Evolutionary conservation across 2,888 invertebrate species (phyloP).

Genomic region (Oscheius onirici): DNA sequence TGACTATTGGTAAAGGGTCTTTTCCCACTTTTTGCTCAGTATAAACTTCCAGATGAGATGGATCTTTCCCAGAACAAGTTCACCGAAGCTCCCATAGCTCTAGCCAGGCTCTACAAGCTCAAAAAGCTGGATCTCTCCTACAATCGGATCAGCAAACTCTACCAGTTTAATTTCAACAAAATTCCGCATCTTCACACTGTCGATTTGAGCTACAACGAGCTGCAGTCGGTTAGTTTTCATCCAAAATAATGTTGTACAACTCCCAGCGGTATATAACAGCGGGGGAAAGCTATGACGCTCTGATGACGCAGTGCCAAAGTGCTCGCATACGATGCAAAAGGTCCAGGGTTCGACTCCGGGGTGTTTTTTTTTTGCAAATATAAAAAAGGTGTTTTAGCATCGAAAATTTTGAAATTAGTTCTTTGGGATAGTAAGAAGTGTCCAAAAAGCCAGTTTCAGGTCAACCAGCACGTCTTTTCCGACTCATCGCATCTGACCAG

Average conservation of each 20-base stretch:
- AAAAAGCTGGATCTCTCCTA: conserved; percentile 57
- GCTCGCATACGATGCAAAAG: too few relatives aligned
- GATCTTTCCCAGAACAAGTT: conserved; percentile 56
- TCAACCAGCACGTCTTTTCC: conserved; percentile 63
- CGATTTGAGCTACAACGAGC: conserved; percentile 56
- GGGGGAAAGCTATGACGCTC: too few relatives aligned
- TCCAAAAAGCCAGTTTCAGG: conserved; percentile 45
- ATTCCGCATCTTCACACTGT: conserved; percentile 54
- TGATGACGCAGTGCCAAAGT: too few relatives aligned
- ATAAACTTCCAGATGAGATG: conserved; percentile 39
- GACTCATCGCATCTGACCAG: conserved; percentile 56
- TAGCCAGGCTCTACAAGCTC: conserved; percentile 53
- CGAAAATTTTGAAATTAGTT: too few relatives aligned
- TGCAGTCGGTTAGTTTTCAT: conserved; percentile 45
- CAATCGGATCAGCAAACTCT: conserved; percentile 61
- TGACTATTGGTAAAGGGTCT: conserved; percentile 27
- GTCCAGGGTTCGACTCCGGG: too few relatives aligned
- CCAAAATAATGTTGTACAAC: too few relatives aligned
- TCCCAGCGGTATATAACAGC: too few relatives aligned
- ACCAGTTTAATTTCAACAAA: conserved; percentile 63
- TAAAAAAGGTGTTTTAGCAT: too few relatives aligned
- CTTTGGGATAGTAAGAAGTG: too few relatives aligned
- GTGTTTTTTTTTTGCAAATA: too few relatives aligned
- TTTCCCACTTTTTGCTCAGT: too few relatives aligned
- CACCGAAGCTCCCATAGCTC: conserved; percentile 61